A percentile compares a stretch with the other conserved stretches of the same genome.
phyloP scores from a whole-genome alignment of 1,140 invertebrate genomes.

The Colletes gigas region DNA sequence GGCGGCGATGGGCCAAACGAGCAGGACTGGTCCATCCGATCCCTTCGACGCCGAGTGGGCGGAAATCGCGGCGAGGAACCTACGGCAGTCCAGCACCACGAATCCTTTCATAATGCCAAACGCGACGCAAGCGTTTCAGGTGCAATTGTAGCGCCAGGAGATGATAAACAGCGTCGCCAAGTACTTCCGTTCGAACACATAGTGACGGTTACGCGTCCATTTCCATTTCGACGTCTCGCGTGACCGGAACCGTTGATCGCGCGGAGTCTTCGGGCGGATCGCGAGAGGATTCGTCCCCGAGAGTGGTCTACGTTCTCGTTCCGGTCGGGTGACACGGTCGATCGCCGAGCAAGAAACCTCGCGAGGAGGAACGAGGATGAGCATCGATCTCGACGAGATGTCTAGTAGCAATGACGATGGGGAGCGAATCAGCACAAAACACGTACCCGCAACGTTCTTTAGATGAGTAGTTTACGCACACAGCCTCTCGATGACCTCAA shows the following conservation, averaged over 20 bases:
- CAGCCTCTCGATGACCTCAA: slow-evolving; percentile 57
- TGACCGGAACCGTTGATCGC: slow-evolving; percentile 58
- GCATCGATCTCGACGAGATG: slow-evolving; percentile 22
- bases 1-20: slow-evolving; percentile 71
- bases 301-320: not conserved
- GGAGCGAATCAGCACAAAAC: slow-evolving; percentile 51
- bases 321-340: not conserved
- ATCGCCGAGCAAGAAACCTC: not conserved
- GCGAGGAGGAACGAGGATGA: not conserved
- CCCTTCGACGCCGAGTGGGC: slow-evolving; percentile 95
- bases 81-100: slow-evolving; percentile 79
- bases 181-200: slow-evolving; percentile 74
- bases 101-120: slow-evolving; percentile 79
- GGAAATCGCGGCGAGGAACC: slow-evolving; percentile 81
- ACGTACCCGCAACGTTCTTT: slow-evolving; percentile 47
- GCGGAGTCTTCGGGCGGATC: not conserved
- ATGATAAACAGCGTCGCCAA: slow-evolving; percentile 75
- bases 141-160: slow-evolving; percentile 84
- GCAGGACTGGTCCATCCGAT: slow-evolving; percentile 81
- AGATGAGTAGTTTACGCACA: slow-evolving; percentile 56
- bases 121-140: slow-evolving; percentile 84
- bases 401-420: slow-evolving; percentile 49
- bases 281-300: not conserved
- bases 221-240: slow-evolving; percentile 41
- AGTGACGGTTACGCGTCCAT: slow-evolving; percentile 54